These are phyloP conservation scores for Pipra filicauda DNA, from an alignment of 2,113 vertebrate species.

Conservation along the genomic window DNA sequence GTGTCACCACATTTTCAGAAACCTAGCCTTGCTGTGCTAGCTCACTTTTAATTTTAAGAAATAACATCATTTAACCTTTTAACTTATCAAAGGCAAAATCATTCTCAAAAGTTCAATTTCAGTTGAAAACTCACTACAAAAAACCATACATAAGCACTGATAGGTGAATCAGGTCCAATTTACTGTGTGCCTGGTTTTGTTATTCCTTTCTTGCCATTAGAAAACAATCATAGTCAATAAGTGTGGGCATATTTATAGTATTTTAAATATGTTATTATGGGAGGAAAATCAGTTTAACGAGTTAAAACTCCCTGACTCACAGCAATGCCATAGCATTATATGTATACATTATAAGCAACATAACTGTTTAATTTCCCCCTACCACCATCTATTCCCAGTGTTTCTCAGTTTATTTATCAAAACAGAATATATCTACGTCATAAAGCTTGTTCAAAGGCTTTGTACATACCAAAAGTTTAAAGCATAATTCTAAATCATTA, in stretches of 20 bases:
- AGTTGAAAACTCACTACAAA: background rate
- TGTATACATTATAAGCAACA: accelerated
- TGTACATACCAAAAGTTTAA: background rate
- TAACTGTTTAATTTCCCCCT: background rate
- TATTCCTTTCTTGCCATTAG: background rate
- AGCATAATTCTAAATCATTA: background rate
- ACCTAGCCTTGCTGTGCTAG: background rate
- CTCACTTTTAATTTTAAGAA: background rate
- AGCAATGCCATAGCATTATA: background rate
- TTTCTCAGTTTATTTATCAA: background rate
- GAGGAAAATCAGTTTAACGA: background rate
- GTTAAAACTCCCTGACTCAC: background rate
- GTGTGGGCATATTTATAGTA: background rate
- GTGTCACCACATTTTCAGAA: background rate
- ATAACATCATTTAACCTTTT: background rate
- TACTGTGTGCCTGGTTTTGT: background rate
- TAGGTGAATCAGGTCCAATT: background rate
- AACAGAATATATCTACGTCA: background rate
- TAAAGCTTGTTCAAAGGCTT: background rate
- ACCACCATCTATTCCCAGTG: background rate
- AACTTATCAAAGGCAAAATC: background rate
- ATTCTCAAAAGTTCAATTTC: background rate
- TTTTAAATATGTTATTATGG: background rate
- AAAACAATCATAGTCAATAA: background rate
- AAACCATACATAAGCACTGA: background rate